Evolutionary conservation across 2,888 invertebrate species (phyloP), one percentile per base, ranked within the genome.

Genomic region (Orchestes rusci): DNA sequence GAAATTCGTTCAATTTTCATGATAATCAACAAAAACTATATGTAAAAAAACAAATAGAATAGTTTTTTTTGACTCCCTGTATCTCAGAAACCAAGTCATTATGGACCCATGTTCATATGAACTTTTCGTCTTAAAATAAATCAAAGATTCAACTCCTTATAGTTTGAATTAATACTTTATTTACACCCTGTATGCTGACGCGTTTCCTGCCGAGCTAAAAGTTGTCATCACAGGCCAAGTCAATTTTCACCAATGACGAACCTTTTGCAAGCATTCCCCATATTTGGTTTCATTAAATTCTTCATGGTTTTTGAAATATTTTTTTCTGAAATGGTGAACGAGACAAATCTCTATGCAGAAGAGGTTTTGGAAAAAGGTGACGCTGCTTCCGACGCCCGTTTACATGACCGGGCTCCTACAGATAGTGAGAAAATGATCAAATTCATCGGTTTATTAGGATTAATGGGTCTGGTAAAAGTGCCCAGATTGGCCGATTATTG

Each of bases 391-490:
- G 5, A 36, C 5, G 18, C 36, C 8, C 36, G 36, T 20, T 20
- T 36, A 20, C 36, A 36, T 13, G 20, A 36, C 19, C 20, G 23
- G 23, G 5, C 7, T 8, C 36, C 36, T 12, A 36, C 36, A 20
- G 19, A 20, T 36, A 8, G 13, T 4, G 34, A 16, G 5, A 17
- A 34, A 34, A 34, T 34, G 16, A 12, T 8, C 13, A 7, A 16
- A 15, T 36, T 36, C 27, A 36, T 36, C 20, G 36, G 23, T 20
- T 36, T 36, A 20, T 13, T 36, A 36, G 23, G 36, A 36, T 36
- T 12, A 23, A 36, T 36, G 27, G 36, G 33, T 16, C 33, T 33
- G 5, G 33, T 33, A 5, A 33, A 15, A 30, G 7, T 12, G 12
- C 30, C 30, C 12, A 30, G 12, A 30, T 30, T 30, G 8, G 7